A percentile compares a stretch with the other conserved stretches of the same genome.
Conservation (phyloP, 2,888 invertebrate species). For the Yponomeuta malinellus region DNA sequence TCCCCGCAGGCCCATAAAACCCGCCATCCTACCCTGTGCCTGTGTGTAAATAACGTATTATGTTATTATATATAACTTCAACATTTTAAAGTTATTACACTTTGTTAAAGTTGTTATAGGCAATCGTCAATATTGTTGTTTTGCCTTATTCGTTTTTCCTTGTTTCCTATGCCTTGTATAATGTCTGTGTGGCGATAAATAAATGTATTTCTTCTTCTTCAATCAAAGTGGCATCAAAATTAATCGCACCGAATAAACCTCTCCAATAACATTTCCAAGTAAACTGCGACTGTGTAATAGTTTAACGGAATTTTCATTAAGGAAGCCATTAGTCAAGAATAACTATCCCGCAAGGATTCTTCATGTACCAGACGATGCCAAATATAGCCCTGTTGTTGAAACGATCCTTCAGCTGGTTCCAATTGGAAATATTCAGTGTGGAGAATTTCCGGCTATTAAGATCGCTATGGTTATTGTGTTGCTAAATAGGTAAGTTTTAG, state of each 20-base stretch:
- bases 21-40: too few relatives aligned
- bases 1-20: too few relatives aligned
- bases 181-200: too few relatives aligned
- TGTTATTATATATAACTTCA: too few relatives aligned
- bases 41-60: too few relatives aligned
- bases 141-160: too few relatives aligned
- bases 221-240: not conserved
- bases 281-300: not conserved
- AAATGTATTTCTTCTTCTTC: too few relatives aligned
- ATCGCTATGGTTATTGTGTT: not conserved
- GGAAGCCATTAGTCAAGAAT: not conserved
- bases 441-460: not conserved
- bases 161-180: too few relatives aligned
- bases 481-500: too few relatives aligned
- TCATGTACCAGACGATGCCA: not conserved
- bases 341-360: not conserved
- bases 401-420: not conserved
- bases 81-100: not conserved
- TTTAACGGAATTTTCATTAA: constrained; percentile 3
- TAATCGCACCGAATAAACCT: not conserved
- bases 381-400: not conserved
- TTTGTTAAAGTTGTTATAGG: too few relatives aligned
- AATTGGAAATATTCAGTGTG: not conserved
- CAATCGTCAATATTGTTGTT: too few relatives aligned
- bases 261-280: not conserved